phyloP scores from a whole-genome alignment of 2,888 invertebrate species.

The Steinernema scapterisci region DNA sequence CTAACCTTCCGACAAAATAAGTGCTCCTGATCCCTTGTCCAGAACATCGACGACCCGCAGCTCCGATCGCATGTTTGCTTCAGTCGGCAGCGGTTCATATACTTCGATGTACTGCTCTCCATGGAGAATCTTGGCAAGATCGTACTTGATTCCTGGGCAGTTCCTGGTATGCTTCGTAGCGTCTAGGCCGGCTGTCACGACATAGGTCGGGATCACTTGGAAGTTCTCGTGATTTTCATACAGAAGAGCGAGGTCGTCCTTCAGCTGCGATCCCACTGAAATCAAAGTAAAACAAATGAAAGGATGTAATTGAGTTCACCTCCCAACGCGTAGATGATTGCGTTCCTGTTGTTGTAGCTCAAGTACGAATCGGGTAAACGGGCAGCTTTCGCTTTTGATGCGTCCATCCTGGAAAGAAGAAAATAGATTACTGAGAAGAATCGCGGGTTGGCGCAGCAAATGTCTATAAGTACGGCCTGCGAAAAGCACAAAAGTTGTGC shows the following conservation, averaged over 20 bases:
- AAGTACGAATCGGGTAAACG: too few relatives aligned
- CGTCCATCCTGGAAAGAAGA: too few relatives aligned
- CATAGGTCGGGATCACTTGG: slow-evolving; percentile 82
- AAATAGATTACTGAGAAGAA: too few relatives aligned
- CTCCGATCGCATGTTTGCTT: slow-evolving; percentile 73
- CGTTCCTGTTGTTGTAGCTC: too few relatives aligned
- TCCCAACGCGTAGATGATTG: too few relatives aligned
- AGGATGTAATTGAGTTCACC: too few relatives aligned
- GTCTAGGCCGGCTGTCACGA: slow-evolving; percentile 71
- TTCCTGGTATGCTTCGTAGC: slow-evolving; percentile 46
- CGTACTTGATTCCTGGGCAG: slow-evolving; percentile 61
- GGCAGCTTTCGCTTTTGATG: too few relatives aligned
- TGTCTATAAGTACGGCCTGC: too few relatives aligned
- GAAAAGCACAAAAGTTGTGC: too few relatives aligned
- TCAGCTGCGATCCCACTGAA: slow-evolving; percentile 71
- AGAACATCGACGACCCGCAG: slow-evolving; percentile 81
- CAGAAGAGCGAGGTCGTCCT: slow-evolving; percentile 77
- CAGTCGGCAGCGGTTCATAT: slow-evolving; percentile 74
- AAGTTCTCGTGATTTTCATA: slow-evolving; percentile 89
- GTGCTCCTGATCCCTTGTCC: slow-evolving; percentile 90
- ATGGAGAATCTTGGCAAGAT: slow-evolving; percentile 75
- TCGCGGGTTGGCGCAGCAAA: too few relatives aligned
- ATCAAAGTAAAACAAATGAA: background rate
- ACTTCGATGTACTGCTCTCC: slow-evolving; percentile 95
- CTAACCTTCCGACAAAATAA: slow-evolving; percentile 68